Conservation (phyloP, 2,888 invertebrate genomes). For the Phyto melanocephala region DNA sequence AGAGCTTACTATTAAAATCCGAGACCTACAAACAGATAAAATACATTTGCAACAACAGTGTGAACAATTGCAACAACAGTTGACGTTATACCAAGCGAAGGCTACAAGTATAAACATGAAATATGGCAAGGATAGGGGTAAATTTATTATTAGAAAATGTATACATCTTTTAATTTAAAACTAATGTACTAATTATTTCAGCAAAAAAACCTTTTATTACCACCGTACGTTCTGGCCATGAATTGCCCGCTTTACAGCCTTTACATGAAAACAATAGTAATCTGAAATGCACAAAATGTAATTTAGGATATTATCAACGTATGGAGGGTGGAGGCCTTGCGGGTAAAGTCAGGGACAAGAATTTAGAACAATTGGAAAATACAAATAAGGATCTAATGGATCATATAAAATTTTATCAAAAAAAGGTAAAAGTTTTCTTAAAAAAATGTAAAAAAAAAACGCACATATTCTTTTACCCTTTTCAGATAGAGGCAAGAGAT, state of each 20-base stretch:
- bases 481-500: conserved; percentile 79
- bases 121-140: conserved; percentile 65
- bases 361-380: conserved; percentile 77
- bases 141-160: not conserved
- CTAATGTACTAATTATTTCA: conserved; percentile 51
- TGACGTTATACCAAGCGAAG: conserved; percentile 79
- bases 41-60: conserved; percentile 79
- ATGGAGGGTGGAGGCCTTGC: conserved; percentile 59
- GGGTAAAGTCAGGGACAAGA: conserved; percentile 64
- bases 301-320: conserved; percentile 69
- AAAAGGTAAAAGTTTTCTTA: conserved; percentile 75
- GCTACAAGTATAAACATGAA: conserved; percentile 69
- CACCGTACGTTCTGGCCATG: conserved; percentile 75
- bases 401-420: conserved; percentile 78
- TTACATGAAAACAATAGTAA: conserved; percentile 56
- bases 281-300: conserved; percentile 76
- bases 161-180: not conserved
- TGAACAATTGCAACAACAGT: conserved; percentile 79
- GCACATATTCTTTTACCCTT: not conserved
- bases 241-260: conserved; percentile 68
- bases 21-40: conserved; percentile 81
- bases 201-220: conserved; percentile 77
- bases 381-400: conserved; percentile 78
- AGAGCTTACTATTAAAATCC: conserved; percentile 80
- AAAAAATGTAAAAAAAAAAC: not conserved